Evolutionary conservation across 2,888 invertebrate genomes (phyloP).

Genomic region (Oasisia sp.): DNA sequence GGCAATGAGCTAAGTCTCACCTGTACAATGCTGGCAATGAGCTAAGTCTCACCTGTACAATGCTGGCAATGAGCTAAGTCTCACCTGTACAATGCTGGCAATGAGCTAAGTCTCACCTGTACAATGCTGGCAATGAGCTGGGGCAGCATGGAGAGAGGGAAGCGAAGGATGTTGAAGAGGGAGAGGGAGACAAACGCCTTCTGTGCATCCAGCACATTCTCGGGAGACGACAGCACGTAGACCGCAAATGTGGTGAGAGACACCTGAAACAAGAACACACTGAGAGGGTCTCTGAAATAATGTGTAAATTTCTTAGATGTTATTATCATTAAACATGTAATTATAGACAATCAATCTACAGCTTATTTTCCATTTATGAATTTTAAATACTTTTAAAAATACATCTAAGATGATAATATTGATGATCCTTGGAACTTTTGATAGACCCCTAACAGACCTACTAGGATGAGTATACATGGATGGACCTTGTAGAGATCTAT

Average conservation of each 20-base stretch:
- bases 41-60: background rate
- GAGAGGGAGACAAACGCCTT: slow-evolving; percentile 88
- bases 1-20: background rate
- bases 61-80: background rate
- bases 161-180: slow-evolving; percentile 86
- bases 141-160: slow-evolving; percentile 82
- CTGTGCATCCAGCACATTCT: slow-evolving; percentile 80
- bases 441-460: too few species aligned
- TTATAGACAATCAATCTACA: too few species aligned
- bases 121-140: slow-evolving; percentile 73
- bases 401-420: background rate
- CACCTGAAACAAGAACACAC: slow-evolving; percentile 67
- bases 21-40: background rate
- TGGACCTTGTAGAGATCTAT: too few species aligned
- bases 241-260: slow-evolving; percentile 85
- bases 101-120: slow-evolving; percentile 73
- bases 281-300: background rate
- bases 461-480: too few species aligned
- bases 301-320: background rate
- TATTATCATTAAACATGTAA: background rate
- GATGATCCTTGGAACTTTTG: too few species aligned
- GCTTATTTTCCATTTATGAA: too few species aligned
- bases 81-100: background rate
- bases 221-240: slow-evolving; percentile 73
- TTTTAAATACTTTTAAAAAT: too few species aligned